Conservation (phyloP, 2,797 vertebrate species). For the Ctenopoma multispine region DNA sequence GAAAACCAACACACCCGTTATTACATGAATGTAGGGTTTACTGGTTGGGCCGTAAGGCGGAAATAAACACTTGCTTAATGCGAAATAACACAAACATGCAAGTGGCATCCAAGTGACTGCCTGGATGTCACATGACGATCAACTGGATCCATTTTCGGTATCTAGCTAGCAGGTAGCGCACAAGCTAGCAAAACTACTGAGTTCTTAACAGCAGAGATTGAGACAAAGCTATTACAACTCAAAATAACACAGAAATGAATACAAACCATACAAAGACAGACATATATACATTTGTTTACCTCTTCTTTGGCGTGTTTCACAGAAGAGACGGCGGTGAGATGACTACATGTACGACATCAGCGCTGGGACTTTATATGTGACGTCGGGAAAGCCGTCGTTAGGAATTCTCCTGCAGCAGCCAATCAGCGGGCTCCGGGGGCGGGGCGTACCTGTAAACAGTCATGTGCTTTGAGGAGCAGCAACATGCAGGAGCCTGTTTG, state of each 20-base stretch:
- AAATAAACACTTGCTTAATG: background rate
- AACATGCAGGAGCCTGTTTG: background rate
- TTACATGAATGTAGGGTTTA: no score
- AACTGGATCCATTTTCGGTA: background rate
- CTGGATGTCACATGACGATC: constrained; percentile 56
- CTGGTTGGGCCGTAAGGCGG: background rate
- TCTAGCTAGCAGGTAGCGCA: constrained; percentile 24
- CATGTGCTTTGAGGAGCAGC: constrained; percentile 41
- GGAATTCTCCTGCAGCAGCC: constrained; percentile 37
- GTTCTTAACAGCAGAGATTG: background rate
- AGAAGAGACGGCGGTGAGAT: rapidly evolving
- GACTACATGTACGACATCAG: background rate
- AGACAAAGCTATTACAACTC: no score
- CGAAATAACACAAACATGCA: background rate
- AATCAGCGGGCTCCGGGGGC: constrained; percentile 61
- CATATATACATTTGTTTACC: constrained; percentile 22
- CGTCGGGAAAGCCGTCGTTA: constrained; percentile 1
- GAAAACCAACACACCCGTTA: background rate
- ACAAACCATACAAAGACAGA: rapidly evolving
- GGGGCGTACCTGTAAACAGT: constrained; percentile 31
- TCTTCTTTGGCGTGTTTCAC: background rate
- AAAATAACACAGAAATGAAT: rapidly evolving
- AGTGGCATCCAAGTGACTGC: constrained; percentile 16
- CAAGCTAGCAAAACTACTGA: background rate
- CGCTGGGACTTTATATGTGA: background rate